Evolutionary conservation across 2,797 vertebrate species (phyloP).

Genomic region (Cetoscarus ocellatus): DNA sequence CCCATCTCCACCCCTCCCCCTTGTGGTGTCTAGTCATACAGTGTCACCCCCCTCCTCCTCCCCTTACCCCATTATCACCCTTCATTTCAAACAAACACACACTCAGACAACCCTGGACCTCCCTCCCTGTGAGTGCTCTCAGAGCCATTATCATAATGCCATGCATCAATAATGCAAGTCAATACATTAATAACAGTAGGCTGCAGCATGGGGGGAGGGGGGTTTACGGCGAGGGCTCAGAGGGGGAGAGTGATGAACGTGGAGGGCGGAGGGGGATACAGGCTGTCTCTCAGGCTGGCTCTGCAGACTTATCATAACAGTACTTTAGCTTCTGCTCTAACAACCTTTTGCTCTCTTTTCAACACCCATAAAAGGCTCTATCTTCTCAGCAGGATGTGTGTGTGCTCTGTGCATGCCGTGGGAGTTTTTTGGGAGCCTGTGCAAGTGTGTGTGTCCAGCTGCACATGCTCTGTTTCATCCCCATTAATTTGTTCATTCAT

Average conservation of each 20-base stretch:
- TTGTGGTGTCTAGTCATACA: constrained; percentile 37
- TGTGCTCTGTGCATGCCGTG: constrained; percentile 27
- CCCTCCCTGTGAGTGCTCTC: constrained; percentile 69
- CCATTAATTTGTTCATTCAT: constrained; percentile 59
- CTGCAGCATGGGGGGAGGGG: constrained; percentile 45
- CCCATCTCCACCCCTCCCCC: not conserved
- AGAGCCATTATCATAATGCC: constrained; percentile 87
- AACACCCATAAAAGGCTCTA: constrained; percentile 67
- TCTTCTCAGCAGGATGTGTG: constrained; percentile 9
- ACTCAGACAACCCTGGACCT: constrained; percentile 40
- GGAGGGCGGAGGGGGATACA: constrained; percentile 20
- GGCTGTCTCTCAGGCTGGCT: constrained; percentile 55
- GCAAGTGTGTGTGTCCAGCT: constrained; percentile 45
- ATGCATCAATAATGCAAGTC: constrained; percentile 88
- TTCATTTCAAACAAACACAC: constrained; percentile 47
- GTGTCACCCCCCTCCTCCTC: constrained; percentile 19
- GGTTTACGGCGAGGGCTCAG: not conserved
- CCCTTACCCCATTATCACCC: constrained; percentile 40
- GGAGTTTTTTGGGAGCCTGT: not conserved
- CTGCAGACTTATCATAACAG: constrained; percentile 51
- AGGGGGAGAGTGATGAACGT: not conserved
- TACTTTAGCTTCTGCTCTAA: constrained; percentile 39
- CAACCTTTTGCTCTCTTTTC: constrained; percentile 58
- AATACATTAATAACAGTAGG: constrained; percentile 84
- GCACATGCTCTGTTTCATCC: constrained; percentile 59